Conservation (phyloP, 2,113 vertebrate species). For the Peromyscus polionotus region DNA sequence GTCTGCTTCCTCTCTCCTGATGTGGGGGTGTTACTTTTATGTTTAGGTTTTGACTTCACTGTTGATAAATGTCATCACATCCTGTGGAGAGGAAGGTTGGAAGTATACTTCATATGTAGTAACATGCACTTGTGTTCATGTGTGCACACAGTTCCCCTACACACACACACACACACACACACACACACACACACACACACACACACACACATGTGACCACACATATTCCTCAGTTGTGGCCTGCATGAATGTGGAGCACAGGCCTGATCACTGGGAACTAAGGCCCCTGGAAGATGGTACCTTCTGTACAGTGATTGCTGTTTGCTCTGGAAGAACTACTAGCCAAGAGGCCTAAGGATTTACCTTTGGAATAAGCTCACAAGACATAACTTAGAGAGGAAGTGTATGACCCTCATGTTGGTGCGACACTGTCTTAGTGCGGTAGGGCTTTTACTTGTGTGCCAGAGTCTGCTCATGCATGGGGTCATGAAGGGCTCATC, state of each 20-base stretch:
- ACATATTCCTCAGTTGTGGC: fast-evolving
- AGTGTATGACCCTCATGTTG: fast-evolving
- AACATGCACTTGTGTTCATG: fast-evolving
- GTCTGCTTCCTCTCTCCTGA: conserved; percentile 35
- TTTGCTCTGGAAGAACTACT: fast-evolving
- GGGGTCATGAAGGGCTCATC: background rate
- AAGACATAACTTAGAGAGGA: background rate
- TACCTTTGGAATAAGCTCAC: background rate
- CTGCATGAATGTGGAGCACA: background rate
- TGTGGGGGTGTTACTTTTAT: conserved; percentile 26
- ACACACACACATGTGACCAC: no score
- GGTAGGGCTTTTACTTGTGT: background rate
- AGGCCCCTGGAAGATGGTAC: background rate
- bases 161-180: no score
- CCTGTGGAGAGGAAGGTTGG: conserved; percentile 54
- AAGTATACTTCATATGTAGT: background rate
- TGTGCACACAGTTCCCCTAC: fast-evolving
- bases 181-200: no score
- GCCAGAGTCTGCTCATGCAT: fast-evolving
- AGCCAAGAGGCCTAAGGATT: no score
- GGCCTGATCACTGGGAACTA: no score
- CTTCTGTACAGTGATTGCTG: fast-evolving
- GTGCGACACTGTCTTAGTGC: no score
- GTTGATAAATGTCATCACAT: conserved; percentile 44
- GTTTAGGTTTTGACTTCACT: conserved; percentile 55